phyloP scores from a whole-genome alignment of 2,797 vertebrate species.

The Pipistrellus pipistrellus region DNA sequence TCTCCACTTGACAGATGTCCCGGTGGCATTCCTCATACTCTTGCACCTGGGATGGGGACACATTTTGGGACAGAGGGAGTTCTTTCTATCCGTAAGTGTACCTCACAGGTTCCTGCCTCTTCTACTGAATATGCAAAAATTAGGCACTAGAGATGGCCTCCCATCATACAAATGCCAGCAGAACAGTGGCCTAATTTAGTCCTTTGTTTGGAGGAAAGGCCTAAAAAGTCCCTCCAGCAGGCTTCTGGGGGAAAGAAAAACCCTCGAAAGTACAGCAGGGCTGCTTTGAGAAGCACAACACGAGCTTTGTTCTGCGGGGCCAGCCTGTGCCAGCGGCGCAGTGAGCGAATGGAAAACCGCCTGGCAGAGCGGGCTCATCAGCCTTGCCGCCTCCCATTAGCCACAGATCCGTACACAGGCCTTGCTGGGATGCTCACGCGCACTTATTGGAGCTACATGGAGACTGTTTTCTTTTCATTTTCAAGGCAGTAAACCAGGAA shows the following conservation, averaged over 20 bases:
- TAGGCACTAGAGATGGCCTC: neutral
- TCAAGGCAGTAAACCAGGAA: constrained; percentile 61
- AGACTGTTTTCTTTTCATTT: constrained; percentile 27
- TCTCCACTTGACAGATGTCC: neutral
- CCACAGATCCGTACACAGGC: neutral
- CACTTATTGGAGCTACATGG: neutral
- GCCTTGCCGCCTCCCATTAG: constrained; percentile 9
- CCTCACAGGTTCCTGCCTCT: neutral
- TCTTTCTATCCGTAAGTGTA: neutral
- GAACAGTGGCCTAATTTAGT: constrained; percentile 66
- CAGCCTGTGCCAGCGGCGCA: constrained; percentile 72
- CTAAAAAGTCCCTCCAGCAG: constrained; percentile 74
- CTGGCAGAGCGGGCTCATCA: neutral
- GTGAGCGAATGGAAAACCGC: constrained; percentile 83
- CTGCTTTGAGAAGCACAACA: constrained; percentile 81
- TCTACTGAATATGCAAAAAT: neutral
- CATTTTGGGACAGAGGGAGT: neutral
- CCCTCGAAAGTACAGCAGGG: constrained; percentile 83
- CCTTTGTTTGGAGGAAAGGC: constrained; percentile 76
- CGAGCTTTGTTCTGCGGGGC: constrained; percentile 84
- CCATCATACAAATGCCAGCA: constrained; percentile 53
- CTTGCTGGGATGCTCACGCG: constrained; percentile 15
- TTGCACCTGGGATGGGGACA: rapidly evolving
- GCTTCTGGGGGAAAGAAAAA: constrained; percentile 75
- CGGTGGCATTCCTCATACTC: neutral